phyloP scores from a whole-genome alignment of 2,797 vertebrate genomes.

The Crax fasciolata region DNA sequence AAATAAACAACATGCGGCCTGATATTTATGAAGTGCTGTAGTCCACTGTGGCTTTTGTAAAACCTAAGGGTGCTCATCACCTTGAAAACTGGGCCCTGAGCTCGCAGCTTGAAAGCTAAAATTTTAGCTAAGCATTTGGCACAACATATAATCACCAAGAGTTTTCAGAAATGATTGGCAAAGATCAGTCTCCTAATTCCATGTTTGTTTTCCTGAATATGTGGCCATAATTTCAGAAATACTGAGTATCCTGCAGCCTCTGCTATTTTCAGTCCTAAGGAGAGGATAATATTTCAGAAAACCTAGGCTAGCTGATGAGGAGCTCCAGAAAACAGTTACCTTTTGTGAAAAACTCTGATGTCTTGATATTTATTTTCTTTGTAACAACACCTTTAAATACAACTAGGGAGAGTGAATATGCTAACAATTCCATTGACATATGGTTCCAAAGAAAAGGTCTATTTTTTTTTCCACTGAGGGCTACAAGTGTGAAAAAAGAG shows the following conservation, averaged over 20 bases:
- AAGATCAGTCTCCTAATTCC: neutral
- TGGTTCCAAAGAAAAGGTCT: neutral
- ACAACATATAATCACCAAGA: neutral
- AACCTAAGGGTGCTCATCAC: constrained; percentile 33
- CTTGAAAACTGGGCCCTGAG: neutral
- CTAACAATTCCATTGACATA: neutral
- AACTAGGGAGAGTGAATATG: neutral
- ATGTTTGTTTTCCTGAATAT: neutral
- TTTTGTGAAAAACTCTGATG: neutral
- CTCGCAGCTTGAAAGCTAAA: neutral
- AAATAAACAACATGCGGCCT: constrained; percentile 43
- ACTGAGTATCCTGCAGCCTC: neutral
- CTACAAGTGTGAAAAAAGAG: neutral
- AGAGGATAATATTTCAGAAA: neutral
- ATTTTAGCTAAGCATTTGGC: neutral
- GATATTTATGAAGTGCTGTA: constrained; percentile 56
- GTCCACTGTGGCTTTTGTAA: neutral
- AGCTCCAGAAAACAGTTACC: neutral
- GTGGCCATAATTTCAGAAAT: neutral
- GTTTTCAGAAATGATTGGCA: neutral
- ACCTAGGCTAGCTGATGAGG: neutral
- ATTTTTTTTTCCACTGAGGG: neutral
- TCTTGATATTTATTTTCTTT: neutral
- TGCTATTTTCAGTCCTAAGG: neutral
- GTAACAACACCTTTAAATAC: neutral